Percentiles rank a stretch among this genome's conserved stretches.
These are phyloP conservation scores for Speoplatyrhinus poulsoni DNA, from an alignment of 2,113 vertebrate genomes.

Conservation along the genomic window DNA sequence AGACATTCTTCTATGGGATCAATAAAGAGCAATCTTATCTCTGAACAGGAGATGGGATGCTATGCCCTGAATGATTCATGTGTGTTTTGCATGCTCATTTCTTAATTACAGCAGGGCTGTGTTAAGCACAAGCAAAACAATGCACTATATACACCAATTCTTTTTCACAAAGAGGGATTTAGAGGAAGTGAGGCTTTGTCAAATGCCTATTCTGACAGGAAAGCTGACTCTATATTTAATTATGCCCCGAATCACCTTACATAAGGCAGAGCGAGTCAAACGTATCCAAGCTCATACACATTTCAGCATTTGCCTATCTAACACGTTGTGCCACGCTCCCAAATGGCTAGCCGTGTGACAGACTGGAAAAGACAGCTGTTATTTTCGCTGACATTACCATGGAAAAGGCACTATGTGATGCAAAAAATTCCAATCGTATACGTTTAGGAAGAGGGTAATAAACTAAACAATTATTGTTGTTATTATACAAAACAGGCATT, in stretches of 20 bases:
- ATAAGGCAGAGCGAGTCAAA: conserved; percentile 21
- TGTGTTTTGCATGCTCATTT: conserved; percentile 31
- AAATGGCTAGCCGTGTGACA: no score
- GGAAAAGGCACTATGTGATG: no score
- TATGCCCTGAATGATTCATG: conserved; percentile 23
- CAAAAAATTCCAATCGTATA: no score
- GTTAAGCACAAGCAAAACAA: conserved; percentile 8
- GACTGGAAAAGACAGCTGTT: no score
- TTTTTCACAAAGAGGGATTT: conserved; percentile 26
- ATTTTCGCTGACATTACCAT: no score
- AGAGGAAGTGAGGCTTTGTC: conserved; percentile 32
- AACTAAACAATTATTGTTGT: no score
- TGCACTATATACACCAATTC: conserved; percentile 11
- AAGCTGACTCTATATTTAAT: conserved; percentile 54
- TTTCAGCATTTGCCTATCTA: neutral
- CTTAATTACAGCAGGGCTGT: conserved; percentile 33
- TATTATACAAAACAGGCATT: no score
- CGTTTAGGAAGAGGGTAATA: no score
- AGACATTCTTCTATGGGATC: neutral
- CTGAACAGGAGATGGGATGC: conserved; percentile 6
- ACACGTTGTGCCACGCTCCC: no score
- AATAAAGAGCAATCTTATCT: no score
- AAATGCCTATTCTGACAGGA: conserved; percentile 42
- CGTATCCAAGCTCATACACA: conserved; percentile 32
- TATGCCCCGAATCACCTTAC: conserved; percentile 34